These are phyloP conservation scores for Ochropleura leucogaster DNA, from an alignment of 2,888 invertebrate species.

Conservation along the genomic window DNA sequence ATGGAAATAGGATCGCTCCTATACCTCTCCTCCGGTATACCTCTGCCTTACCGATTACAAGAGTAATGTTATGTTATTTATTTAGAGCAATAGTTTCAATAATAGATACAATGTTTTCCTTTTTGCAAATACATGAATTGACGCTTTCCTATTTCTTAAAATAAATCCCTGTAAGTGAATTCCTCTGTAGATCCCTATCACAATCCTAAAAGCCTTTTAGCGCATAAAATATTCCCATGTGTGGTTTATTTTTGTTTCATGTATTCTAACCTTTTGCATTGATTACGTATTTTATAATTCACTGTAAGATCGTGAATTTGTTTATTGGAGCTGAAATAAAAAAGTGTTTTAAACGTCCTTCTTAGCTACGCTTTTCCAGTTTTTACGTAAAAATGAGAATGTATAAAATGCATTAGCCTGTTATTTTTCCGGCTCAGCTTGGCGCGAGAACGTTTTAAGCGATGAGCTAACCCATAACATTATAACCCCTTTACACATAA, in stretches of 20 bases:
- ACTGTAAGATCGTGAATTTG: slow-evolving; percentile 55
- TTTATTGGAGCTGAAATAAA: slow-evolving; percentile 37
- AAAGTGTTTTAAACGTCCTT: slow-evolving; percentile 45
- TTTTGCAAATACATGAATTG: slow-evolving; percentile 36
- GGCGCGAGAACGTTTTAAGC: slow-evolving; percentile 49
- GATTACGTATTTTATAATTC: slow-evolving; percentile 75
- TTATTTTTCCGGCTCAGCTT: slow-evolving; percentile 53
- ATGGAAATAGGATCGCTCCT: too few relatives aligned
- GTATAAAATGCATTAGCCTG: slow-evolving; percentile 59
- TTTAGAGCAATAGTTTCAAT: slow-evolving; percentile 7
- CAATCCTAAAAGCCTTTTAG: slow-evolving; percentile 75
- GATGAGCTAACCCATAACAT: slow-evolving; percentile 51
- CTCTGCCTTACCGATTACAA: too few relatives aligned
- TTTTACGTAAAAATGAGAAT: slow-evolving; percentile 54
- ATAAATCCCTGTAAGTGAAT: slow-evolving; percentile 77
- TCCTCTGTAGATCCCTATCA: slow-evolving; percentile 73
- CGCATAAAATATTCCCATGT: slow-evolving; percentile 78
- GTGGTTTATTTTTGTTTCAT: slow-evolving; percentile 74
- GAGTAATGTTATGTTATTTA: background rate
- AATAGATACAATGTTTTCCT: background rate
- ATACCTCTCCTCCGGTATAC: too few relatives aligned
- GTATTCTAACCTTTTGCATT: slow-evolving; percentile 71
- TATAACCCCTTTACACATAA: slow-evolving; percentile 43
- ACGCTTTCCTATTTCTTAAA: slow-evolving; percentile 67
- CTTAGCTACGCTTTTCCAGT: slow-evolving; percentile 34